Percentiles rank a stretch among this genome's conserved stretches.
Conservation (phyloP, 2,888 invertebrate species). For the Callyntrura guangdongensis region DNA sequence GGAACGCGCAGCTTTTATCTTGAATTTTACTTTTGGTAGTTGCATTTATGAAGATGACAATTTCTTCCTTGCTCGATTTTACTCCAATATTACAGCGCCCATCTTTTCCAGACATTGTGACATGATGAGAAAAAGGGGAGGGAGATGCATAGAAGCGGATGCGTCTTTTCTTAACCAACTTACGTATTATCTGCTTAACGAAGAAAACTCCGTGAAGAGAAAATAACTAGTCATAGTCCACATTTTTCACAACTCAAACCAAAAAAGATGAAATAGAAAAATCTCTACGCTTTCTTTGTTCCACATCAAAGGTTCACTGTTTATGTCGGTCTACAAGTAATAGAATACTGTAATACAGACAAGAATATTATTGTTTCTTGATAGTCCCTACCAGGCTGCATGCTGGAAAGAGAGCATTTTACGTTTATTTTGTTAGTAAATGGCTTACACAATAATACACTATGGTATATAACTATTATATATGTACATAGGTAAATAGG, state of each 20-base stretch:
- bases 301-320: not conserved
- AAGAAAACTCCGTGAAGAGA: not conserved
- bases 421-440: not conserved
- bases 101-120: constrained; percentile 5
- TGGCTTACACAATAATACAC: too few species aligned
- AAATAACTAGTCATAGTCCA: not conserved
- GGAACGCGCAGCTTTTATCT: too few species aligned
- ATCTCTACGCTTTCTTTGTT: too few species aligned
- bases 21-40: not conserved
- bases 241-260: constrained; percentile 16
- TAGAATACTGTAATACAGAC: not conserved
- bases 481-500: too few species aligned
- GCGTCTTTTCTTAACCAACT: not conserved
- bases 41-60: constrained; percentile 8
- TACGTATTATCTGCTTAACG: constrained; percentile 26
- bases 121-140: not conserved
- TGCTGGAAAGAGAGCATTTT: not conserved
- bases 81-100: constrained; percentile 38
- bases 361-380: constrained; percentile 1
- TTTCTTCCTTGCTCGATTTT: not conserved
- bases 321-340: not conserved
- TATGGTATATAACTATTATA: too few species aligned
- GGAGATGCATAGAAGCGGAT: not conserved
- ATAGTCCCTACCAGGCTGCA: constrained; percentile 15
- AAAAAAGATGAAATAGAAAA: too few species aligned